Base-by-base conservation (phyloP, 2,888 invertebrate genomes). In the Alsophila aescularia region DNA sequence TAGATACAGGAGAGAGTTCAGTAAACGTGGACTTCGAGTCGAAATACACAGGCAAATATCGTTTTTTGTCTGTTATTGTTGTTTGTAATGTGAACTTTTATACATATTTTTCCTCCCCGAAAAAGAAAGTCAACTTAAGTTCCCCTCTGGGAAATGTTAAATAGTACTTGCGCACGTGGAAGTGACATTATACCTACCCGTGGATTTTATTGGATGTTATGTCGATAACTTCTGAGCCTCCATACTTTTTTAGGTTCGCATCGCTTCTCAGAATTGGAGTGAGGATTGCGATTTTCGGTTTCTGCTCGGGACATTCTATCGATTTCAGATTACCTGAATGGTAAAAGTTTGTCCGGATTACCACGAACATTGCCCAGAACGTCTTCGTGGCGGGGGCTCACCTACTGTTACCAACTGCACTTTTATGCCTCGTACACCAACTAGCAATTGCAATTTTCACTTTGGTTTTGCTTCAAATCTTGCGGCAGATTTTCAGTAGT, bases 251-350 rank as follows among this genome's bases (percentile, higher is more conserved):
- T 15, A 44, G 44, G 32, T 24, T 44, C 24, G n/a, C 16, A 15
- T 21, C 12, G 18, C 2, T 16, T 16, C 13, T 5, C 13, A 5
- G 32, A 32, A 12, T 32, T 48, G 14, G 27, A 13, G 10, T 14
- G 18, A n/a, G 41, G 40, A 24, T 18, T 12, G 13, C 27, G 34
- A 48, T 24, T 44, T 44, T 37, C 14, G 36, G 16, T 36, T 42
- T 48, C 37, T 49, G 29, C 39, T 21, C 10, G 8, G 44, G 62
- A 64, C 58, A 58, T 68, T 67, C 70, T 67, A 80, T 79, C 73
- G 77, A 79, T 78, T 80, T 79, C 50, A 75, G 75, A 75, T 79
- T 75, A 75, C 63, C 65, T 55, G 62, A 67, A 67, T 52, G 52
- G 69, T 59, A 73, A 77, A 76, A 77, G 70, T 78, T 71, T 63